Evolutionary conservation across 2,888 invertebrate genomes (phyloP).

Genomic region (Cephus pulcher): DNA sequence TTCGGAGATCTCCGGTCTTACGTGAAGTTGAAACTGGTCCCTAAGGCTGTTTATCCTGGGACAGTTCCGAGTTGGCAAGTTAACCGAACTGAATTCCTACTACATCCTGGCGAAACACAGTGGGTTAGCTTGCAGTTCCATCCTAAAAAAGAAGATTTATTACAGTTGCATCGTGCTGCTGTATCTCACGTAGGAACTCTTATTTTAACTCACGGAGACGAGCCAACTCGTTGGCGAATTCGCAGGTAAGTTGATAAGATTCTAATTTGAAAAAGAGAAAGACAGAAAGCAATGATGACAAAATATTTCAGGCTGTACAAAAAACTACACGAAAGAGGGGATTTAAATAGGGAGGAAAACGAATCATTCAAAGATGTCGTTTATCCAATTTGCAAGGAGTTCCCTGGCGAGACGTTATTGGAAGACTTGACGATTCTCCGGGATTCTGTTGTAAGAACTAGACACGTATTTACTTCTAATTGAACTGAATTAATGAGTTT

Average conservation of each 20-base stretch:
- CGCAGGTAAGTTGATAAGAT: constrained; percentile 45
- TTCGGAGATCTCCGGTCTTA: constrained; percentile 71
- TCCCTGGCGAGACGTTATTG: constrained; percentile 54
- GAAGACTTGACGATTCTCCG: constrained; percentile 52
- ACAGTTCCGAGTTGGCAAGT: constrained; percentile 60
- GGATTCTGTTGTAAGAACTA: constrained; percentile 53
- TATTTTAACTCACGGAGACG: constrained; percentile 68
- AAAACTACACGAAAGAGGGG: constrained; percentile 54
- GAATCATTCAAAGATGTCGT: constrained; percentile 54
- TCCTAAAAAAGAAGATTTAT: constrained; percentile 68
- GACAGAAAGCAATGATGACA: neutral
- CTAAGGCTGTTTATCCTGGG: constrained; percentile 60
- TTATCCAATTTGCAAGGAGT: constrained; percentile 54
- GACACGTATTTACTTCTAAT: too few species aligned
- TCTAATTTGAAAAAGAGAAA: neutral
- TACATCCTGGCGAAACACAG: constrained; percentile 63
- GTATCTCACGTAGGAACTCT: constrained; percentile 67
- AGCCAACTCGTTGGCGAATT: constrained; percentile 66
- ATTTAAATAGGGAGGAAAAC: constrained; percentile 47
- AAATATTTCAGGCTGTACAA: constrained; percentile 49
- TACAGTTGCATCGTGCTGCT: constrained; percentile 55
- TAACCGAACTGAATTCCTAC: constrained; percentile 65
- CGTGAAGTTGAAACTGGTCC: constrained; percentile 59
- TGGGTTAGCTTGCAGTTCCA: constrained; percentile 65
- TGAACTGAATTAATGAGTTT: neutral